Base-by-base conservation (phyloP, 2,797 vertebrate species). In the Hippopotamyrus pictus region DNA sequence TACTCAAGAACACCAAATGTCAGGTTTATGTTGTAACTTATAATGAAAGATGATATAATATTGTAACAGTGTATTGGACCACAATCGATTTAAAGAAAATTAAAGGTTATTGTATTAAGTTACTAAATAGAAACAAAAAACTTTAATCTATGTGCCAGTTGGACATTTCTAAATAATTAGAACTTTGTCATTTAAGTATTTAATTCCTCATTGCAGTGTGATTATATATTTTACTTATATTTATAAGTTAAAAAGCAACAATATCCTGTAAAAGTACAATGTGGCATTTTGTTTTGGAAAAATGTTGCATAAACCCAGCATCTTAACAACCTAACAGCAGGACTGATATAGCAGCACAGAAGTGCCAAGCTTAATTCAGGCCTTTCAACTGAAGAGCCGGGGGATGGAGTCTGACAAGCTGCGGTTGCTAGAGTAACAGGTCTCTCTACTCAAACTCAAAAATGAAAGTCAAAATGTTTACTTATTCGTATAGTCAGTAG, bases 261-360 rank as follows among this genome's bases (percentile, higher is more conserved):
- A 79, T 82, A 79, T 73, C 65, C 50, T 54, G n/a, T 54, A 69
- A 84, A 59, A 83, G 59, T 22, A 48, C 37, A 17, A 33, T 29
- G 46, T 62, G 19, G 57, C 44, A 17, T 41, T 59, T 51, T 89
- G 83, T 89, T 86, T 86, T 37, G 50, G 65, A 57, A 41, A 76
- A 51, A 82, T 82, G 51, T 9, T 69, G 48, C 44, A 86, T 89
- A 88, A 90, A 83, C 46, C 86, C 85, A 89, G 73, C 73, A 48
- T 41, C 54, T 90, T 90, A 85, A 91, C 82, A 89, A 88, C 37
- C 76, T 88, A 89, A 29, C 17, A 53, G 25, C 83, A 59, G 83
- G 53, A 48, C 62, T 87, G 46, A 53, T 86, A 50, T 65, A 69
- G 89, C 87, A 86, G 41, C 62, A 53, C 87, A 73, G 29, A 84